Evolutionary conservation across 2,797 vertebrate genomes (phyloP).

Genomic region (Sebastes hubbsi): DNA sequence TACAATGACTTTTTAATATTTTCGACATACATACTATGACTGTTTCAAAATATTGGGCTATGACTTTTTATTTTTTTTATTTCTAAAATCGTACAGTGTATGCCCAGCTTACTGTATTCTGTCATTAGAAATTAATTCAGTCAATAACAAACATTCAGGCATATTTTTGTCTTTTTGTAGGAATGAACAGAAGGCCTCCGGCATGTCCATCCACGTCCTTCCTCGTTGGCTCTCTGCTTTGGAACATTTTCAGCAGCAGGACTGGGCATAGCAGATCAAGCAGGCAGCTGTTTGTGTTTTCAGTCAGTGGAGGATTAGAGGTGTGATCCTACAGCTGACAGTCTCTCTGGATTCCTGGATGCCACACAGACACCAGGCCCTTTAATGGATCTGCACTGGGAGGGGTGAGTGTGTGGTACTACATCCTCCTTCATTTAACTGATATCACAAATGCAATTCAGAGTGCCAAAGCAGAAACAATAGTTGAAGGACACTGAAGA

Average conservation of each 20-base stretch:
- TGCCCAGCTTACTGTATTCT: not conserved
- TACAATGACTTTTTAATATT: too few relatives aligned
- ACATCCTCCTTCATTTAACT: not conserved
- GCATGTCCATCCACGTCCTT: not conserved
- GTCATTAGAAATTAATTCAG: not conserved
- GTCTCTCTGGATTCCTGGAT: constrained; percentile 7
- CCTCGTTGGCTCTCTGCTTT: constrained; percentile 24
- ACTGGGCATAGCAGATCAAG: constrained; percentile 8
- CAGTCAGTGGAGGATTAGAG: constrained; percentile 73
- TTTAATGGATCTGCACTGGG: constrained; percentile 13
- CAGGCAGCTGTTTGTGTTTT: constrained; percentile 68
- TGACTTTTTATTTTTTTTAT: too few relatives aligned
- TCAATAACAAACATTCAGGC: not conserved
- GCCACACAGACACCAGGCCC: constrained; percentile 25
- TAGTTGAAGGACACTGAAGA: not conserved
- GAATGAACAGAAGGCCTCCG: not conserved
- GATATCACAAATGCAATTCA: not conserved
- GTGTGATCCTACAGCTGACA: constrained; percentile 61
- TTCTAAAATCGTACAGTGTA: too few relatives aligned
- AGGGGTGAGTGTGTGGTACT: not conserved
- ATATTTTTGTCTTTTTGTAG: constrained; percentile 11
- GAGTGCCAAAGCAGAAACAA: not conserved
- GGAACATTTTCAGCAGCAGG: constrained; percentile 41
- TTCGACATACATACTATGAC: too few relatives aligned
- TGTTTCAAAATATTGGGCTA: too few relatives aligned